Base-by-base conservation (phyloP, 2,113 vertebrate genomes). In the Eulemur macaco region DNA sequence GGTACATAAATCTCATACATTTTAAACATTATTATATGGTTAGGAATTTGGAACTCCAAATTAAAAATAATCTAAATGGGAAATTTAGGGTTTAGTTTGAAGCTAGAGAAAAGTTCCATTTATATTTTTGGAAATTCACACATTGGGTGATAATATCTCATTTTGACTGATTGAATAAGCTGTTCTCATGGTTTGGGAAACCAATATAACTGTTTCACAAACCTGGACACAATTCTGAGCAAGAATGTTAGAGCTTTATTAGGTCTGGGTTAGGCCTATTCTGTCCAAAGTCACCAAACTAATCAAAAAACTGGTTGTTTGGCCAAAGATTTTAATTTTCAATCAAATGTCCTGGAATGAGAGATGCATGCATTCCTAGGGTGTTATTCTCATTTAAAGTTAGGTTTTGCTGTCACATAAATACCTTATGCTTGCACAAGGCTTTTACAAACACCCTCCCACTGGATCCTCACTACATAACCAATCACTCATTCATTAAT, bases 1-100 rank as follows among this genome's bases (percentile, higher is more conserved):
- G 39, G 23, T 96, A 17, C 21, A 52, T 63, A 89, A 27, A 94
- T 91, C 23, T 86, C 84, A 83, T 39, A 80, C 14, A 50, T 73
- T 45, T 77, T 82, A 71, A 95, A 92, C 37, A 81, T 86, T 92
- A 74, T 94, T 82, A 64, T 39, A 17, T 54, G n/a, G 21, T 58
- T 89, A 86, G 64, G 52, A 86, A 94, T 83, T 78, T 93, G 83
- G 60, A 85, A 88, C 23, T 88, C 88, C 37, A 86, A 71, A 77
- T 54, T 21, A 68, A 76, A 76, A 91, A 56, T 31, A 45, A 96
- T 58, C 83, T 81, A 81, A 89, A 83, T 74, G 34, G 64, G 66
- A 94, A 89, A 68, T 54, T n/a, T 60, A 34, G 13, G 5, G 39
- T 56, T 76, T 76, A 27, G 7, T 81, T 92, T 77, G 23, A 82